Evolutionary conservation across 2,113 vertebrate species (phyloP), one percentile per base, ranked within the genome.

Genomic region (Cyphomyrus discorhynchus): DNA sequence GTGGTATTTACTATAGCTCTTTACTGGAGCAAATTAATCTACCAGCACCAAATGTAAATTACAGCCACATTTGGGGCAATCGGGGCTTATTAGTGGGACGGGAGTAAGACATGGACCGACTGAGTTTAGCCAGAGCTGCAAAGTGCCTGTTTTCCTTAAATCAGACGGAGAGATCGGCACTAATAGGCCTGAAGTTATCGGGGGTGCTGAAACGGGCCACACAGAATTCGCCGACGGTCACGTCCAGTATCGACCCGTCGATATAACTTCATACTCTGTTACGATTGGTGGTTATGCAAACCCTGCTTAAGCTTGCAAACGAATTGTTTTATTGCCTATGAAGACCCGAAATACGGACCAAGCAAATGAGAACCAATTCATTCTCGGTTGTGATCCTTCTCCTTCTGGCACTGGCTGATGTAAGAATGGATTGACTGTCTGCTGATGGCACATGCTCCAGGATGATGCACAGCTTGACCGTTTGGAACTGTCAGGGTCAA

Each of bases 21-120:
- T 87, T 87, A 90, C 56, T 90, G 89, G 85, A 42, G 89, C 62
- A 87, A 90, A 87, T 90, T 80, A 90, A 90, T 90, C 89, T 87
- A 31, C 89, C 87, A 66, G 66, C 89, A 90, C 85, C 47, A 80
- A 88, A 90, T 77, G 85, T 90, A 87, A 90, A 87, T 90, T 80
- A 53, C 62, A 74, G 27, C 47, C 31, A 35, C 47, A 90, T 77
- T 87, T 77, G 8, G 21, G 87, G 85, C 62, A 90, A 90, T 90
- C 85, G 42, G 56, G 3, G 56, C 83, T 90, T 90, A 58, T 87
- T 58, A 89, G 21, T 39, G 27, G 62, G 49, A 66, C 46, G 53
- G 45, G 15, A 24, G 62, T 15, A 47, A 5, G 66, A 45, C 15
- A 49, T 13, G 39, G 39, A 17, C 17, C 11, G 52, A 42, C 31